phyloP scores from a whole-genome alignment of 2,888 invertebrate genomes.

The Leistus spinibarbis region DNA sequence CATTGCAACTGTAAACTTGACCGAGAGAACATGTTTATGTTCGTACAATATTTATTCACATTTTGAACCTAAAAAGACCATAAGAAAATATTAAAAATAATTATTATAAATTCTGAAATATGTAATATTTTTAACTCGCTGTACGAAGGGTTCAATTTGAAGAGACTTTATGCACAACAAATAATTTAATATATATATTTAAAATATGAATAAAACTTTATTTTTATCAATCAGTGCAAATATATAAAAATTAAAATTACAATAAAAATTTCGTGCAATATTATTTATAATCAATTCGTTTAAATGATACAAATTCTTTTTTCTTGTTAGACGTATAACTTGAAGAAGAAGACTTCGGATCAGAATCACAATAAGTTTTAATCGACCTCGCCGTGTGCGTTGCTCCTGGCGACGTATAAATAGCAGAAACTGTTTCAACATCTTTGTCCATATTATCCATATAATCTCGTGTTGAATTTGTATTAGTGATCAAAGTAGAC shows the following conservation, averaged over 20 bases:
- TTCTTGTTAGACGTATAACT: background rate
- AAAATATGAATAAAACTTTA: background rate
- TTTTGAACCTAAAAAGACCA: too few species aligned
- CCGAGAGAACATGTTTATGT: too few species aligned
- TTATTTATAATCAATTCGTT: background rate
- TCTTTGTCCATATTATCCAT: background rate
- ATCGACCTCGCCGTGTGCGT: background rate
- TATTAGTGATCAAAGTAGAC: background rate
- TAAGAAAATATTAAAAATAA: too few species aligned
- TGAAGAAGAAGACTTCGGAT: background rate
- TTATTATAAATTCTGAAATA: too few species aligned
- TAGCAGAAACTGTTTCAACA: background rate
- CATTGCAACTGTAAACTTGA: too few species aligned
- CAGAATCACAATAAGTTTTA: background rate
- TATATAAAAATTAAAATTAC: background rate
- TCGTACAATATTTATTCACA: too few species aligned
- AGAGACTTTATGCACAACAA: too few species aligned
- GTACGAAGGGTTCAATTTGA: too few species aligned
- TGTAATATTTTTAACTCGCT: too few species aligned
- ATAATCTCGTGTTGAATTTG: background rate
- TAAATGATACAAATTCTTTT: background rate
- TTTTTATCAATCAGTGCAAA: background rate
- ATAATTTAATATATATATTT: too few species aligned
- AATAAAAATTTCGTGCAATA: background rate
- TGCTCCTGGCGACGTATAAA: background rate